A percentile compares a stretch with the other conserved stretches of the same genome.
Conservation (phyloP, 2,113 vertebrate genomes). For the Riparia riparia region DNA sequence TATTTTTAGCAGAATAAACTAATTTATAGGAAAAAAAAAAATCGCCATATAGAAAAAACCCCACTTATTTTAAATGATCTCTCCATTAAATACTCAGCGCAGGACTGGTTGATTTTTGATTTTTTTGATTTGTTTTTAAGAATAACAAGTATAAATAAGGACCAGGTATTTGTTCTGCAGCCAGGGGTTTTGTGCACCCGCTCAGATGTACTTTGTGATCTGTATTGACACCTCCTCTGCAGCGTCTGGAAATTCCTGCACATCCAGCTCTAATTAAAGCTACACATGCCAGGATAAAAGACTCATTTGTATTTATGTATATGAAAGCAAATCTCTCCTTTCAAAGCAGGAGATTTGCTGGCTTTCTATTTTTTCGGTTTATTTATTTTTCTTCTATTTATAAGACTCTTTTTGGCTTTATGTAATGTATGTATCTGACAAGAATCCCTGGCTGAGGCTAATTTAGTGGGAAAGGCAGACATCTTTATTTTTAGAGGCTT, state of each 20-base stretch:
- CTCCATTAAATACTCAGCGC: not conserved
- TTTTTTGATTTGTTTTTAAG: not conserved
- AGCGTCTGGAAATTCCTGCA: not conserved
- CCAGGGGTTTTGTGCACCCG: not conserved
- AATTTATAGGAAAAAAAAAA: not conserved
- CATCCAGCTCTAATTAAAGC: not conserved
- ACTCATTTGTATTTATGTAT: conserved; percentile 13
- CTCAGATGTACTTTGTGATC: not conserved
- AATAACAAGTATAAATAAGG: not conserved
- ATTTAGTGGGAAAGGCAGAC: conserved; percentile 39
- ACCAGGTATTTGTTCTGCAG: not conserved
- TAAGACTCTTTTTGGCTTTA: not conserved
- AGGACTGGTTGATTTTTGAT: not conserved
- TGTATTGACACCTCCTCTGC: not conserved
- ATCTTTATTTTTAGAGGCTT: conserved; percentile 37
- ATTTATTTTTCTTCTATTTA: conserved; percentile 48
- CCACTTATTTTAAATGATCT: not conserved
- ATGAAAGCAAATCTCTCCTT: conserved; percentile 26
- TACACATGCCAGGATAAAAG: conserved; percentile 18
- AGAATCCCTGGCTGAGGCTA: not conserved
- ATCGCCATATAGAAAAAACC: accelerated
- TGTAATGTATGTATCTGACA: not conserved
- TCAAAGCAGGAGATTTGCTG: not conserved
- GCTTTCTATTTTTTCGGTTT: not conserved
- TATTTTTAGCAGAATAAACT: not conserved